Evolutionary conservation across 2,113 vertebrate species (phyloP), one percentile per base, ranked within the genome.

Genomic region (Chelonoidis abingdonii): DNA sequence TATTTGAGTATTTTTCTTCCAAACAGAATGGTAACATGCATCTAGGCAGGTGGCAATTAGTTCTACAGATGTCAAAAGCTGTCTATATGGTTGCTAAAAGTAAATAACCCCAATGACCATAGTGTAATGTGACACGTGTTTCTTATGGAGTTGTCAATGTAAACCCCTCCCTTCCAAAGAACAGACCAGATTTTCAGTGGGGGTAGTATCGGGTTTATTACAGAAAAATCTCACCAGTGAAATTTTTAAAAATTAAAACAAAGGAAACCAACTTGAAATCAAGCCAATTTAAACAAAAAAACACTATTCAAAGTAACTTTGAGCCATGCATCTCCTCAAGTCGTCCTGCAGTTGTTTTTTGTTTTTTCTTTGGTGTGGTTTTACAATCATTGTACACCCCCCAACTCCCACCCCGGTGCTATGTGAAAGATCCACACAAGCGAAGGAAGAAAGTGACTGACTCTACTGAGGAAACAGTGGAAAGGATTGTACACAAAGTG

Each of bases 231-330:
- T 92, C 87, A 94, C 17, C 80, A 59, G 92, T 81, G 3, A 88
- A 59, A 85, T 10, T 27, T 92, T 89, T 69, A 90, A 92, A 72
- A 44, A 69, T 87, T 84, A 91, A 41, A 86, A 72, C 31, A 31
- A 72, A 96, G 79, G 87, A 91, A 93, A 79, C 4, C 72, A 94
- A 21, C 9, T 69, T 92, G 81, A 96, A 95, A 95, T 54, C 92
- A 0, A 84, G 87, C 83, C 52, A 96, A 94, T 88, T 94, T 80
- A 86, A 96, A 96, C 79, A 95, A 89, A 89, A 94, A 87, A 88
- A 88, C 86, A 41, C 25, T 94, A 88, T 81, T 96, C 65, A 87
- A 35, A 41, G 50, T 83, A 94, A 91, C 92, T 95, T 94, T 65
- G 93, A 83, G 86, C 53, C 78, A 2, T 82, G 52, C 22, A 82